Evolutionary conservation across 2,888 invertebrate species (phyloP).

Genomic region (Vandiemenella viatica): DNA sequence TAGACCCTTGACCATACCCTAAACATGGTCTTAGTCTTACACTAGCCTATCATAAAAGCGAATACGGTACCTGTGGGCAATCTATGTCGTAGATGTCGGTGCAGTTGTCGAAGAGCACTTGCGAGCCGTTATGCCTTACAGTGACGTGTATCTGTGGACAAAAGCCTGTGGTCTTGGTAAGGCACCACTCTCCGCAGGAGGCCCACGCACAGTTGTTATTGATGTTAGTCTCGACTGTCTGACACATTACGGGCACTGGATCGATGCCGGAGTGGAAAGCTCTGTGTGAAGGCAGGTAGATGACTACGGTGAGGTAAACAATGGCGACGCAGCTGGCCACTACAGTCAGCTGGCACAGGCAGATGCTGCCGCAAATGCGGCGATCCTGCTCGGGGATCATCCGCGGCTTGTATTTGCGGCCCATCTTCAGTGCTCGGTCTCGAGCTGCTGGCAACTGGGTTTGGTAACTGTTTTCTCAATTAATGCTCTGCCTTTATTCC

Average conservation of each 20-base stretch:
- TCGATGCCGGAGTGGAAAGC: constrained; percentile 57
- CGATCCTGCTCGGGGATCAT: constrained; percentile 55
- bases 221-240: constrained; percentile 50
- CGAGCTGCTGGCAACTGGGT: no score
- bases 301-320: constrained; percentile 59
- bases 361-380: constrained; percentile 57
- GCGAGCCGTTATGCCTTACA: constrained; percentile 52
- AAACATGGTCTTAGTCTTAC: no score
- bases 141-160: constrained; percentile 58
- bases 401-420: constrained; percentile 45
- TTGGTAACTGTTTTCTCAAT: no score
- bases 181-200: constrained; percentile 64
- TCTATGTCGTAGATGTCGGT: constrained; percentile 37
- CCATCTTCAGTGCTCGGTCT: constrained; percentile 39
- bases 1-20: no score
- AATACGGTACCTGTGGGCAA: constrained; percentile 59
- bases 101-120: constrained; percentile 47
- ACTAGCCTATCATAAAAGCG: no score
- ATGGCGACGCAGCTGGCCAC: constrained; percentile 61
- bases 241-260: constrained; percentile 44
- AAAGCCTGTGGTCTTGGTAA: constrained; percentile 59
- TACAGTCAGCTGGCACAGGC: constrained; percentile 59
- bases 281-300: constrained; percentile 57
- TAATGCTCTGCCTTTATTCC: no score
- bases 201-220: constrained; percentile 52